phyloP scores from a whole-genome alignment of 2,113 vertebrate genomes.

The Murina feae region DNA sequence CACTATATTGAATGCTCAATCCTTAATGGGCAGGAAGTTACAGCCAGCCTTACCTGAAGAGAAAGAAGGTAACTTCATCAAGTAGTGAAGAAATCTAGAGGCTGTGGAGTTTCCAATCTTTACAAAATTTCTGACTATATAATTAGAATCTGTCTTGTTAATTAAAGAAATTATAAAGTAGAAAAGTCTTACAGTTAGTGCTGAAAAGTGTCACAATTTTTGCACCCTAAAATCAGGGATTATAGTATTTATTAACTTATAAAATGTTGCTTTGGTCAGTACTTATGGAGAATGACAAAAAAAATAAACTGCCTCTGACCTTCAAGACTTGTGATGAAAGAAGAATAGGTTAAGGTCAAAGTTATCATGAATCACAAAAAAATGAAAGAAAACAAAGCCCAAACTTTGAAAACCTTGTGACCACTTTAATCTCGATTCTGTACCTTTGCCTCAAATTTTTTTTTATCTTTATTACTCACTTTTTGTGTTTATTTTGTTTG shows the following conservation, averaged over 20 bases:
- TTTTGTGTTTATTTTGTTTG: background rate
- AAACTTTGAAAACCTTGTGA: background rate
- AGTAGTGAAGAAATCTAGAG: background rate
- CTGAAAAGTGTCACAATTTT: slow-evolving; percentile 19
- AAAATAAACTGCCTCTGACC: background rate
- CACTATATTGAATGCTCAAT: background rate
- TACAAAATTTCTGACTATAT: background rate
- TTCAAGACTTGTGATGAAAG: background rate
- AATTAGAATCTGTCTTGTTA: background rate
- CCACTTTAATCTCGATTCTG: background rate
- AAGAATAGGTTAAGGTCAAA: background rate
- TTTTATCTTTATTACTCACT: background rate
- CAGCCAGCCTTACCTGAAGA: background rate
- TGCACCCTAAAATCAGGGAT: background rate
- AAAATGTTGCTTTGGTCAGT: background rate
- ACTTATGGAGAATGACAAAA: background rate
- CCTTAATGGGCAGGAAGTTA: background rate
- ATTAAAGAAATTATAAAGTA: background rate
- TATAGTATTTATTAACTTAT: slow-evolving; percentile 18
- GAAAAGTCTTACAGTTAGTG: background rate
- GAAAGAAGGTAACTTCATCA: background rate
- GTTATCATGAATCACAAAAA: background rate
- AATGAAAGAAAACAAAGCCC: background rate
- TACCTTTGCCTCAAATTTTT: background rate
- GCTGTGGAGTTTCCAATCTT: background rate